Evolutionary conservation across 2,888 invertebrate genomes (phyloP).

Genomic region (Cantharis rustica): DNA sequence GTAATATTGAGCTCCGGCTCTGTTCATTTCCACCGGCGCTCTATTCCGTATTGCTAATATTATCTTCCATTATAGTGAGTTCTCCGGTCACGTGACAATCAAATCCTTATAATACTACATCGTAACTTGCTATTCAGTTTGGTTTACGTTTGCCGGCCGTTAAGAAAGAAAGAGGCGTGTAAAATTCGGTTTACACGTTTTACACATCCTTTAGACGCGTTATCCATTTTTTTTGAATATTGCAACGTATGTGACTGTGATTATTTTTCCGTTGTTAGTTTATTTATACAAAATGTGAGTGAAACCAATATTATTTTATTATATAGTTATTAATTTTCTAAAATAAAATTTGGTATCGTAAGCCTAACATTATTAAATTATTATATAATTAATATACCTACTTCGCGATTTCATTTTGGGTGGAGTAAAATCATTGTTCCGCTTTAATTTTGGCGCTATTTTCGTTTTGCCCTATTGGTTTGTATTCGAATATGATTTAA

Average conservation of each 20-base stretch:
- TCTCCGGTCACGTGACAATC: conserved; percentile 30
- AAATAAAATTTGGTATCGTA: neutral
- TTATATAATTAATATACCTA: neutral
- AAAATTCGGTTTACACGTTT: conserved; percentile 10
- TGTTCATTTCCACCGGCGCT: conserved; percentile 4
- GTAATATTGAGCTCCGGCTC: conserved; percentile 10
- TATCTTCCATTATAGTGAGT: conserved; percentile 23
- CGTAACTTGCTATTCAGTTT: conserved; percentile 33
- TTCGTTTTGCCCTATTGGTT: neutral
- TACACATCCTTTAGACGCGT: neutral
- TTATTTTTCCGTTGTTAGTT: conserved; percentile 11
- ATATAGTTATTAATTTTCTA: neutral
- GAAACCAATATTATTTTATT: neutral
- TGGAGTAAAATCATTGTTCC: neutral
- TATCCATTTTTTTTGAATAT: conserved; percentile 4
- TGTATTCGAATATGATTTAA: neutral
- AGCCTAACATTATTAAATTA: neutral
- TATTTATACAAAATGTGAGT: conserved; percentile 22
- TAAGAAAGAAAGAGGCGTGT: conserved; percentile 13
- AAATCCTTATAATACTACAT: conserved; percentile 34
- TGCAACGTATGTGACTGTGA: conserved; percentile 22
- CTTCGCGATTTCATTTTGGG: neutral
- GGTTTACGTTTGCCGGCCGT: conserved; percentile 27
- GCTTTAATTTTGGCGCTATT: neutral
- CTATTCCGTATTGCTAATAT: conserved; percentile 17